Conservation (phyloP, 2,113 vertebrate species). For the Oreochromis aureus region DNA sequence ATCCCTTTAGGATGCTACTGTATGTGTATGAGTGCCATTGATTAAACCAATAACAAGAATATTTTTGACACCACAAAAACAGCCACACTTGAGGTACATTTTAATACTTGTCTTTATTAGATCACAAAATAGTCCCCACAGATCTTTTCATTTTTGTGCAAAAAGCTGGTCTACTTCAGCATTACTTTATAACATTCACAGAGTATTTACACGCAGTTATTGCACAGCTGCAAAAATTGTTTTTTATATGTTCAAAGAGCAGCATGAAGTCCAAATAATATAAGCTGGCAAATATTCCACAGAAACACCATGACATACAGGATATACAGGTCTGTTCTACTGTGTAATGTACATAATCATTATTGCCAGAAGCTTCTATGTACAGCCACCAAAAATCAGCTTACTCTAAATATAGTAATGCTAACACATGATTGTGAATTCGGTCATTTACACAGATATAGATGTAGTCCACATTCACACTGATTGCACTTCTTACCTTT, state of each 20-base stretch:
- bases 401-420: neutral
- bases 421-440: neutral
- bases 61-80: neutral
- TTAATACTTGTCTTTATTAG: slow-evolving; percentile 41
- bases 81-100: neutral
- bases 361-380: neutral
- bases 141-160: neutral
- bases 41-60: neutral
- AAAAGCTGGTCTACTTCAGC: neutral
- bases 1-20: neutral
- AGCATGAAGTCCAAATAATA: neutral
- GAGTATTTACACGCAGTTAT: neutral
- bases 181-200: neutral
- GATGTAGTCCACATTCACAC: neutral
- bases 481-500: slow-evolving; percentile 18
- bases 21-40: slow-evolving; percentile 65
- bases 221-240: neutral
- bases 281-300: neutral
- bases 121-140: neutral
- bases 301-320: neutral
- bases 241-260: neutral
- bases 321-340: neutral
- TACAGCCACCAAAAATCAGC: neutral
- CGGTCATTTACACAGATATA: neutral
- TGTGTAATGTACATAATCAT: neutral